These are phyloP conservation scores for Spinibarbus caldwelli DNA, from an alignment of 2,797 vertebrate species.

Conservation along the genomic window DNA sequence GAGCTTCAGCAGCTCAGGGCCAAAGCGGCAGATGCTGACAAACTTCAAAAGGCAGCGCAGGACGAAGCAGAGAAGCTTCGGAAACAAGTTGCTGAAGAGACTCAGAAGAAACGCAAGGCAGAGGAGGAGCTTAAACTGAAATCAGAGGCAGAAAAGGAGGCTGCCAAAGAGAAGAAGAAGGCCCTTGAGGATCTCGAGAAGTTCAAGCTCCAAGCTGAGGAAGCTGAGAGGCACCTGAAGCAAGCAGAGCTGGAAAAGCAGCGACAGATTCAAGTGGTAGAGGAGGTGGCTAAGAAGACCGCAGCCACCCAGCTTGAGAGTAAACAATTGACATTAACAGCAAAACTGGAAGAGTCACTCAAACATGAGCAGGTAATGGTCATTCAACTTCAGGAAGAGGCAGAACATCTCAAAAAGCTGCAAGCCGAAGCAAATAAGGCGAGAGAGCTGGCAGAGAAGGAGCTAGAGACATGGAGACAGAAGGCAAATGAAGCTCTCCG, in stretches of 20 bases:
- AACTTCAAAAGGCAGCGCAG: constrained; percentile 85
- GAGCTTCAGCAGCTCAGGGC: constrained; percentile 85
- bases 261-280: constrained; percentile 87
- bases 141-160: constrained; percentile 89
- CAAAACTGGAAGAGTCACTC: constrained; percentile 87
- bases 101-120: constrained; percentile 90
- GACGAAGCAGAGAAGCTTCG: constrained; percentile 93
- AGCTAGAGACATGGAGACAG: constrained; percentile 94
- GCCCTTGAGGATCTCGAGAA: constrained; percentile 89
- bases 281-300: constrained; percentile 88
- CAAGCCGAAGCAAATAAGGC: constrained; percentile 87
- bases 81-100: constrained; percentile 90
- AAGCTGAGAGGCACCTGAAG: constrained; percentile 89
- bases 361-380: constrained; percentile 89
- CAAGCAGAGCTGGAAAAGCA: constrained; percentile 90
- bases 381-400: constrained; percentile 90
- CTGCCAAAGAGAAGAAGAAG: constrained; percentile 89
- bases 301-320: constrained; percentile 84
- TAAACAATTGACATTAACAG: constrained; percentile 81
- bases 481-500: constrained; percentile 95
- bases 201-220: constrained; percentile 89
- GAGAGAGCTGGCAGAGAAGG: constrained; percentile 86
- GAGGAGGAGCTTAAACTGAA: constrained; percentile 91
- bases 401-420: constrained; percentile 82
- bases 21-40: constrained; percentile 85